Evolutionary conservation across 2,113 vertebrate genomes (phyloP), one percentile per base, ranked within the genome.

Genomic region (Equus przewalskii): DNA sequence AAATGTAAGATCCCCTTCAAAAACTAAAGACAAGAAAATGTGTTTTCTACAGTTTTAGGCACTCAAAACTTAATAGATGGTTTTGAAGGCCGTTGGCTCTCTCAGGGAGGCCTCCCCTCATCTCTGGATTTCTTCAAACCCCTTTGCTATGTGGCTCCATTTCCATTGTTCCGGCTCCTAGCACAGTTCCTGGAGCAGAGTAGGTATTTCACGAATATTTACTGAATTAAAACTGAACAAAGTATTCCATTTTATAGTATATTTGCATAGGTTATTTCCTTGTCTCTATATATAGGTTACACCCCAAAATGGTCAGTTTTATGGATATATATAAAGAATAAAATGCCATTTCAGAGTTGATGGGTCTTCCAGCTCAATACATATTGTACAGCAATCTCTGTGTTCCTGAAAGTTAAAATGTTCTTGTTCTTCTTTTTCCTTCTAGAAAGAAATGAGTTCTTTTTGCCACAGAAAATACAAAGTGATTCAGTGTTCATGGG

Each of bases 401-500:
- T 69, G n/a, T 97, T 97, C 65, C 70, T 91, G 46, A 96, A 97
- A 96, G 26, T 96, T 97, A 67, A 94, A 83, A 80, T 90, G 58
- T 51, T 96, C 84, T 85, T 86, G 14, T 81, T 85, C 72, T 88
- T 83, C 33, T 10, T 95, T 94, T 78, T 80, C 22, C 87, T 91
- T 91, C 60, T 89, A 88, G 80, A 94, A 49, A 90, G 30, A 81
- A 97, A 86, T 90, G 75, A 92, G 85, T 97, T 97, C 84, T 96
- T 94, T 91, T 88, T 92, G 81, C 30, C 67, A 75, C 60, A 98
- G 95, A 96, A 98, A 93, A 97, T 96, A 97, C 62, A 98, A 96
- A 98, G 65, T 98, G 98, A 98, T 98, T 98, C 98, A 98, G 58
- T 98, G 88, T 98, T 98, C 98, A 98, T 95, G 97, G 98, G 98